A percentile compares a stretch with the other conserved stretches of the same genome.
Conservation (phyloP, 2,797 vertebrate species). For the Chrosomus eos region DNA sequence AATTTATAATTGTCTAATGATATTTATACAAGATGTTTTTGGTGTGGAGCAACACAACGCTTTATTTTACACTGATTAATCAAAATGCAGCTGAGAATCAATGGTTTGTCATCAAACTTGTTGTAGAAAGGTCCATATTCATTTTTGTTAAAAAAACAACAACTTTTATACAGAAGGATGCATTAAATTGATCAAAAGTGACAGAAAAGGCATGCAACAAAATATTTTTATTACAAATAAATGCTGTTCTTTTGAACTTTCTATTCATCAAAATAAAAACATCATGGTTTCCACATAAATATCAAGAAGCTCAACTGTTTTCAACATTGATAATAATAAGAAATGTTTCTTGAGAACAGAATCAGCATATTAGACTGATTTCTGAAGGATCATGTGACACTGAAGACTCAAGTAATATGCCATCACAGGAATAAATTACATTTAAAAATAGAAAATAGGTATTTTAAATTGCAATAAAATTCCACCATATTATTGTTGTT, state of each 20-base stretch:
- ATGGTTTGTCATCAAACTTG: neutral
- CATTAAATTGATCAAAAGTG: neutral
- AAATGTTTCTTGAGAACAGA: neutral
- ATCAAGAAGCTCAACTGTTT: neutral
- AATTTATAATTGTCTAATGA: conserved; percentile 4
- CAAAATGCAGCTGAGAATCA: conserved; percentile 9
- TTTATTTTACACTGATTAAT: neutral
- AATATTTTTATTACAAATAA: neutral
- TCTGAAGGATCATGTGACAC: neutral
- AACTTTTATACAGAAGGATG: neutral
- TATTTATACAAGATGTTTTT: conserved; percentile 14
- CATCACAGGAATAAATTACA: too few species aligned
- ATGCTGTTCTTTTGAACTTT: neutral
- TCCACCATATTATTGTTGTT: neutral
- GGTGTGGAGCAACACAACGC: neutral
- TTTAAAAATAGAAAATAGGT: neutral
- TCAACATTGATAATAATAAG: neutral
- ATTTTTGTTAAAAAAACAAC: conserved; percentile 1
- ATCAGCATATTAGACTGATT: neutral
- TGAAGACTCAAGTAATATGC: neutral
- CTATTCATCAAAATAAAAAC: neutral
- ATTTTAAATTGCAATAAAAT: neutral
- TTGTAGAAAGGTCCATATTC: neutral
- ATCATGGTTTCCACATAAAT: neutral
- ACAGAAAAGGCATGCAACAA: neutral